Evolutionary conservation across 2,888 invertebrate genomes (phyloP), one percentile per base, ranked within the genome.

Genomic region (Oscheius myriophilus): DNA sequence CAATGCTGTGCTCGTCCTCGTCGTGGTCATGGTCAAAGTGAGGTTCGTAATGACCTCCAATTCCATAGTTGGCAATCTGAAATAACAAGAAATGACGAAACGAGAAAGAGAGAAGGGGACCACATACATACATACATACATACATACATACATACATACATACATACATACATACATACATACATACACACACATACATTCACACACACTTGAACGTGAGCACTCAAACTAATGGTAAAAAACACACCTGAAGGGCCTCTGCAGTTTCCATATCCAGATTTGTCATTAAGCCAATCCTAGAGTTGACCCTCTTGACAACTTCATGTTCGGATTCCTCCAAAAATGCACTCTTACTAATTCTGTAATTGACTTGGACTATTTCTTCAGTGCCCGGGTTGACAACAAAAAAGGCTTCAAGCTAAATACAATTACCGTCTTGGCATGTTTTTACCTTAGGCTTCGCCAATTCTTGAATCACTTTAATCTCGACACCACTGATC

Each of bases 1-100:
- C 93, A 83, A 89, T 89, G 23, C 88, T 88, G 80, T 88, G 87
- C 63, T 78, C 83, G 79, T 89, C 89, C 73, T 88, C 87, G 83
- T 87, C 88, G 87, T 89, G 86, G 23, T 90, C 89, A 87, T 89
- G 90, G 84, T 90, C 96, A 88, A 92, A 96, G 89, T 97, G 97
- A 18, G 96, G 96, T 87, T 96, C 96, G 87, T 97, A 98, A 87
- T 97, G 97, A 0, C 97, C 97, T 2, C 96, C 68, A 39, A 68
- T 63, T 7, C 68, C 68, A 39, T 68, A 68, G 57, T 68, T 68
- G 72, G 95, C 96, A 59, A 98, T 95, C 88, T 89, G 81, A 21
- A 61, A 43, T 9, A 33, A 9, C 3, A 9, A 33, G 33, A 7
- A 33, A 33, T 6, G 33, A 33, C 4, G 9, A 9, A 33, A 9